phyloP scores from a whole-genome alignment of 92 coral and sea anemone species.

The Porites cylindrica region DNA sequence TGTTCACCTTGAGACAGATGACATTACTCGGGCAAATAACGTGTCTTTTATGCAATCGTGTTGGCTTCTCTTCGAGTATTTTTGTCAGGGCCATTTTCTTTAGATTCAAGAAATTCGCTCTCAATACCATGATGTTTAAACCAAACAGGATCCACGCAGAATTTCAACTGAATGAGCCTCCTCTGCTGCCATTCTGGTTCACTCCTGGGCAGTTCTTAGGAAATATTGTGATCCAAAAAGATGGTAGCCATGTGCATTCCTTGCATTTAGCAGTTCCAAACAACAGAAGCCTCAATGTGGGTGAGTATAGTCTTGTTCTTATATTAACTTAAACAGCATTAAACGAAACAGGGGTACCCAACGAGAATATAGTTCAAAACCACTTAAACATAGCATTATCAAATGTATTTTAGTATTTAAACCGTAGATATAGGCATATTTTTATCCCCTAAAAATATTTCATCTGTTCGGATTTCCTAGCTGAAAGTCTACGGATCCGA shows the following conservation, averaged over 20 bases:
- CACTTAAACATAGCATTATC: too few species aligned
- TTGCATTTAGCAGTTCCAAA: slow-evolving; percentile 89
- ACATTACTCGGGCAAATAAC: too few species aligned
- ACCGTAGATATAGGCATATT: too few species aligned
- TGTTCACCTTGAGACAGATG: too few species aligned
- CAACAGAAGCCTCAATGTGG: slow-evolving; percentile 91
- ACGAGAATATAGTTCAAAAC: too few species aligned
- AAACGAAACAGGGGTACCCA: too few species aligned
- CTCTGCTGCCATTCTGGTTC: slow-evolving; percentile 95
- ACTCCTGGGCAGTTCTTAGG: slow-evolving; percentile 95
- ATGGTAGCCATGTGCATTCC: slow-evolving; percentile 82
- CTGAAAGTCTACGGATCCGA: too few species aligned
- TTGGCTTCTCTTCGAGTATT: background rate
- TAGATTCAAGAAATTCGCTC: background rate
- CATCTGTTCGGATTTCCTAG: too few species aligned
- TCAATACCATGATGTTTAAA: background rate
- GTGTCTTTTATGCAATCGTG: too few species aligned
- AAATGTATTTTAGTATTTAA: too few species aligned
- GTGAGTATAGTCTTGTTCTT: slow-evolving; percentile 51
- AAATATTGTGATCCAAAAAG: slow-evolving; percentile 77
- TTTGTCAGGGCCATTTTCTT: too few species aligned
- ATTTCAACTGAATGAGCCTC: slow-evolving; percentile 88
- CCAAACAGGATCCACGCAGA: slow-evolving; percentile 91
- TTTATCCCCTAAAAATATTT: too few species aligned
- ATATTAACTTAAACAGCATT: background rate